Conservation (phyloP, 2,888 invertebrate species). For the Eurytoma adleriae region DNA sequence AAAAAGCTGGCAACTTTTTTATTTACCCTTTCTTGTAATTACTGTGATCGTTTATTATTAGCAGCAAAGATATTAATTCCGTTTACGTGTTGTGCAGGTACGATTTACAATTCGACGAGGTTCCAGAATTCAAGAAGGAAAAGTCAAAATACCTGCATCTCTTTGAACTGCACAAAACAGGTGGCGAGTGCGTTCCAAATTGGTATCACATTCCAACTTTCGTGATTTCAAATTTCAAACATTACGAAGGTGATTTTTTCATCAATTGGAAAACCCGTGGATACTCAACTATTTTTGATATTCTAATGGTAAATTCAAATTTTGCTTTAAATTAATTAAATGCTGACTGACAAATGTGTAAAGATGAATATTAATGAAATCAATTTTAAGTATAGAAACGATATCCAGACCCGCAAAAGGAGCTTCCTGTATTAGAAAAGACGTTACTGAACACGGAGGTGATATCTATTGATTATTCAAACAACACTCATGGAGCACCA, state of each 20-base stretch:
- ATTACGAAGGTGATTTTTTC: constrained; percentile 49
- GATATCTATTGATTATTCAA: constrained; percentile 63
- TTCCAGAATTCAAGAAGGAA: constrained; percentile 55
- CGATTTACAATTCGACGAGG: constrained; percentile 55
- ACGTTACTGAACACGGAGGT: constrained; percentile 66
- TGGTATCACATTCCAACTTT: constrained; percentile 50
- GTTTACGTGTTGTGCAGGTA: constrained; percentile 44
- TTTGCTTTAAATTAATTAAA: background rate
- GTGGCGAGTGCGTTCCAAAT: constrained; percentile 33
- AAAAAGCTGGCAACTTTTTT: too few relatives aligned
- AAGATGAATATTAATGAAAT: background rate
- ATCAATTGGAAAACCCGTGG: constrained; percentile 68
- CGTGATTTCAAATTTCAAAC: background rate
- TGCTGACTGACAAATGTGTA: background rate
- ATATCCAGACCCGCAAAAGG: constrained; percentile 64
- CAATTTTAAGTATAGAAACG: constrained; percentile 15
- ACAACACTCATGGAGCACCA: constrained; percentile 48
- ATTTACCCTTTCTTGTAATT: too few relatives aligned
- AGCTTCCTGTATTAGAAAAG: constrained; percentile 68
- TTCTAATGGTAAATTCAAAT: constrained; percentile 64
- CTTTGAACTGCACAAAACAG: constrained; percentile 51
- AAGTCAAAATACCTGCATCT: constrained; percentile 50
- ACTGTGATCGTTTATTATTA: too few relatives aligned
- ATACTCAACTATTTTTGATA: constrained; percentile 66
- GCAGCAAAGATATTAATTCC: too few relatives aligned